These are phyloP conservation scores for Chionomys nivalis DNA, from an alignment of 2,113 vertebrate species.

Conservation along the genomic window DNA sequence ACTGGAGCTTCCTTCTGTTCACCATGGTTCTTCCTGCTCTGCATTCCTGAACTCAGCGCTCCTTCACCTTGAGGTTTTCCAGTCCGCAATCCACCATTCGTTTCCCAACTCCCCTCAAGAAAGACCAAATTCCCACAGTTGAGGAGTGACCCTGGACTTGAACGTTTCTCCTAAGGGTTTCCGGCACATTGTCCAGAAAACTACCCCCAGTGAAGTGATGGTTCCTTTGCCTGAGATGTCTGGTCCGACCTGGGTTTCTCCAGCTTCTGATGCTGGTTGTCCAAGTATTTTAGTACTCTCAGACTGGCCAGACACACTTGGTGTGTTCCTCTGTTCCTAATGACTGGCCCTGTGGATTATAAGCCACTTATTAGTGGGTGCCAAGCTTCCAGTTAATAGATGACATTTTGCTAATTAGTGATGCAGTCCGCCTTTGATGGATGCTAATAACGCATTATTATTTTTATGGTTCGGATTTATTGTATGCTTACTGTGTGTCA, in stretches of 20 bases:
- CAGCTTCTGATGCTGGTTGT: not conserved
- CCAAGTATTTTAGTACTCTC: not conserved
- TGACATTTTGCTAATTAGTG: constrained; percentile 51
- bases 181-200: not conserved
- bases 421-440: not conserved
- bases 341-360: not conserved
- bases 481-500: not conserved
- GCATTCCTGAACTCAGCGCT: not conserved
- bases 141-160: not conserved
- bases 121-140: not conserved
- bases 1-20: not conserved
- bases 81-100: not conserved
- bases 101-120: not conserved
- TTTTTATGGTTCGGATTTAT: not conserved
- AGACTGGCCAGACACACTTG: not conserved
- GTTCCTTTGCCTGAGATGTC: not conserved
- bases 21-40: not conserved
- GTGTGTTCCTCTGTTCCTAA: not conserved
- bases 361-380: constrained; percentile 54
- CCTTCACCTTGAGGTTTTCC: not conserved
- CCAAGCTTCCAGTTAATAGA: constrained; percentile 2
- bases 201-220: not conserved
- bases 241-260: not conserved
- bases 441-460: not conserved
- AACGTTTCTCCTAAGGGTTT: not conserved